Base-by-base conservation (phyloP, 2,797 vertebrate species). In the Spinus pinus region DNA sequence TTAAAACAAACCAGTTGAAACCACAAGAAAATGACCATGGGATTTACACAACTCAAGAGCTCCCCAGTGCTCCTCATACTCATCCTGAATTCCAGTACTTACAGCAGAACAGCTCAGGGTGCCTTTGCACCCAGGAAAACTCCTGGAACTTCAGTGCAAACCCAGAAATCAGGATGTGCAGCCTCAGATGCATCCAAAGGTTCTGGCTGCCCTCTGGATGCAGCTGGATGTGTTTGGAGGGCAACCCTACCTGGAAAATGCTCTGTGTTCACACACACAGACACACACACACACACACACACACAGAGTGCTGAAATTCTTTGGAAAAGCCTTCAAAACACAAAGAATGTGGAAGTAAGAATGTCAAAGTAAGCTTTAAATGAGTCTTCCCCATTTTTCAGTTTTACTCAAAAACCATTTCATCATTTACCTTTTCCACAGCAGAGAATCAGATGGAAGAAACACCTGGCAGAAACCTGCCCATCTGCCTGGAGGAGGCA, bases 251-350 rank as follows among this genome's bases (percentile, higher is more conserved):
- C 42, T 72, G 41, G 75, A 35, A 33, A 72, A 20, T 4, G 23
- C 65, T 47, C 20, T 5, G 7, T 22, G 4, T 7, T 6, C 20
- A 1, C 12, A 17, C 35, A 4, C 20, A 12, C 4, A 62, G 6
- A 27, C 9, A 17, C 35, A 4, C 20, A 6, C 4, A 12, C 18
- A 6, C 4, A 12, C 4, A 62, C 7, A 27, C 6, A 23, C 8
- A 37, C 28, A 28, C 7, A 28, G 7, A 9, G 1, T 7, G 14
- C 46, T 49, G 24, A 73, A 66, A 77, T 10, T 17, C 50, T 23
- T 73, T 49, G 46, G 33, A 80, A 83, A 86, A 86, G 4, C 42
- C 33, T 57, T 51, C 56, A 44, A 81, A 93, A 84, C 42, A 75
- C 35, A 73, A 30, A 80, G 57, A 75, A 46, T 0, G 1, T 2